Conservation (phyloP, 1,140 invertebrate genomes). For the Tetramorium parvispinum region DNA sequence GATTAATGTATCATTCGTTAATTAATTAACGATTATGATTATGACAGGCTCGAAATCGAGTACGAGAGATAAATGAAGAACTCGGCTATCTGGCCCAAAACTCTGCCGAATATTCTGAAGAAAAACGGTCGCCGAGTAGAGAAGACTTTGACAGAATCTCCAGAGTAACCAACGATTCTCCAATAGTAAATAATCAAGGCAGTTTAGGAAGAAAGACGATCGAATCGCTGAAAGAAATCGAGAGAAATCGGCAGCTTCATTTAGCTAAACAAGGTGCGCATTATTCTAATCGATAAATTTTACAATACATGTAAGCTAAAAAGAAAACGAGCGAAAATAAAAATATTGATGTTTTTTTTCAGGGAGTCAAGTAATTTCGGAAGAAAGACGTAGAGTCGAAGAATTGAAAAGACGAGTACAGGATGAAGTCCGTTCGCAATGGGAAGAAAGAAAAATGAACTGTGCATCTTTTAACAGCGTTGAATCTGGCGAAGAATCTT, state of each 20-base stretch:
- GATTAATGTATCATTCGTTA: not conserved
- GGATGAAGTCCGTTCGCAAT: slow-evolving; percentile 94
- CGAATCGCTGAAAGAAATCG: slow-evolving; percentile 95
- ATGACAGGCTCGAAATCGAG: slow-evolving; percentile 85
- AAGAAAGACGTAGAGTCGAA: slow-evolving; percentile 94
- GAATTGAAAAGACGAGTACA: slow-evolving; percentile 94
- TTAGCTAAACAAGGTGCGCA: slow-evolving; percentile 95
- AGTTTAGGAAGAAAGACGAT: slow-evolving; percentile 93
- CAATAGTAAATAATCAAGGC: slow-evolving; percentile 89
- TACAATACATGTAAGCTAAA: not conserved
- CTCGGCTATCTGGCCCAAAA: slow-evolving; percentile 87
- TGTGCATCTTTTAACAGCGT: slow-evolving; percentile 90
- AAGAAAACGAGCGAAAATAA: not conserved
- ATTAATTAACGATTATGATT: slow-evolving; percentile 33
- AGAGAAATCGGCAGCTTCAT: slow-evolving; percentile 94
- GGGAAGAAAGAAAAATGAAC: slow-evolving; percentile 91
- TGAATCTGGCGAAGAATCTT: slow-evolving; percentile 89
- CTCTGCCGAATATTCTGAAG: slow-evolving; percentile 85
- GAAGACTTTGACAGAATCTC: slow-evolving; percentile 95
- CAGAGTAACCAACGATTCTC: slow-evolving; percentile 93
- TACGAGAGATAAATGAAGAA: slow-evolving; percentile 88
- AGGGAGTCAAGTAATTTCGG: slow-evolving; percentile 96
- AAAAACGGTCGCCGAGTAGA: slow-evolving; percentile 89
- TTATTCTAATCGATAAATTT: not conserved
- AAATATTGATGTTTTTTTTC: slow-evolving; percentile 58